phyloP scores from a whole-genome alignment of 92 coral and sea anemone genomes.

The Pocillopora grandis region DNA sequence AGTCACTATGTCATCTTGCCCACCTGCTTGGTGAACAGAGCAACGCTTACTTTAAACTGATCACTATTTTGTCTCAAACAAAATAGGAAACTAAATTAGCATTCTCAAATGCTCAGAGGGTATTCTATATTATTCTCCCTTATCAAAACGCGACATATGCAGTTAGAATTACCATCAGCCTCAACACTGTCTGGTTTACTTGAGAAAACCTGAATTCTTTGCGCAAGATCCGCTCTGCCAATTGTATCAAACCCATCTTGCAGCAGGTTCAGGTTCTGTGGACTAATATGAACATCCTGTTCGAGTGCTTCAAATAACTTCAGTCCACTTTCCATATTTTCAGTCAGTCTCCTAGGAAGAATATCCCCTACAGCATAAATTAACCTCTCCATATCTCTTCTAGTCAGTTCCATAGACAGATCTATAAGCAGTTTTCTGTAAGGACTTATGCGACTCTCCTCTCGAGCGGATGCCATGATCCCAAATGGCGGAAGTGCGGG shows the following conservation, averaged over 20 bases:
- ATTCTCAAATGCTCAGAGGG: too few relatives aligned
- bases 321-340: slow-evolving; percentile 6
- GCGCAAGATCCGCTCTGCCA: slow-evolving; percentile 26
- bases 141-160: too few relatives aligned
- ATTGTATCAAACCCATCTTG: slow-evolving; percentile 20
- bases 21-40: too few relatives aligned
- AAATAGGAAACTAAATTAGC: too few relatives aligned
- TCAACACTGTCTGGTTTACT: neutral
- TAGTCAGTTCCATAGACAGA: neutral
- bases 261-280: slow-evolving; percentile 13
- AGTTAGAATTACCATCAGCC: neutral
- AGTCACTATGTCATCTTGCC: too few relatives aligned
- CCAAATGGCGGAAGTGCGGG: too few relatives aligned
- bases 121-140: too few relatives aligned
- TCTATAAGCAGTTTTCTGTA: slow-evolving; percentile 30
- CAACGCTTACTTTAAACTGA: too few relatives aligned
- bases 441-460: slow-evolving; percentile 12
- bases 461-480: slow-evolving; percentile 14
- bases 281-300: slow-evolving; percentile 7
- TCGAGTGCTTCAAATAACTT: slow-evolving; percentile 23
- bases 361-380: slow-evolving; percentile 3
- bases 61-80: too few relatives aligned
- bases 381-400: slow-evolving; percentile 18
- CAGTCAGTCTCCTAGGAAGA: slow-evolving; percentile 14
- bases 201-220: neutral